Evolutionary conservation across 2,888 invertebrate genomes (phyloP).

Genomic region (Dryobota labecula): DNA sequence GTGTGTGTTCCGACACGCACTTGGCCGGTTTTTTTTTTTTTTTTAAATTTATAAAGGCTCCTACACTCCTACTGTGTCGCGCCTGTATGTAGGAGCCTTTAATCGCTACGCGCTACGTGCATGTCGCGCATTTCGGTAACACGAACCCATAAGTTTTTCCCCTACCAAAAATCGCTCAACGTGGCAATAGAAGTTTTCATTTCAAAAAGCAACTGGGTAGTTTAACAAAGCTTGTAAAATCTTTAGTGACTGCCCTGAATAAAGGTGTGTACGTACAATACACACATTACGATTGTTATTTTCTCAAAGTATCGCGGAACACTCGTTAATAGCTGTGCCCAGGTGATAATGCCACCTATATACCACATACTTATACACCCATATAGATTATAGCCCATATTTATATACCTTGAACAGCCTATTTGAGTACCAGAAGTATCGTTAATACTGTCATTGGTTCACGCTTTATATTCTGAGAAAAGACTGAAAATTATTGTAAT

Average conservation of each 20-base stretch:
- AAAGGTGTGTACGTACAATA: slow-evolving; percentile 42
- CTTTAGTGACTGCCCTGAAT: slow-evolving; percentile 40
- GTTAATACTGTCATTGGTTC: slow-evolving; percentile 5
- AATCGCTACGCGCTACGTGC: no score
- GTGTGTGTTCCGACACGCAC: no score
- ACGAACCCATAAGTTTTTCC: no score
- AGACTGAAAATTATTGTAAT: slow-evolving; percentile 1
- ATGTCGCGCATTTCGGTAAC: no score
- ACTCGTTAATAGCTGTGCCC: slow-evolving; percentile 9
- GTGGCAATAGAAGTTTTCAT: no score
- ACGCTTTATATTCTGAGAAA: not conserved
- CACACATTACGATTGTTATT: slow-evolving; percentile 54
- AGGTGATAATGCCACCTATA: slow-evolving; percentile 30
- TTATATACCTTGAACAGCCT: not conserved
- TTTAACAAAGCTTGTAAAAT: not conserved
- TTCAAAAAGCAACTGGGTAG: no score
- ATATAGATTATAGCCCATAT: slow-evolving; percentile 10
- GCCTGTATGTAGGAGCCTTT: no score
- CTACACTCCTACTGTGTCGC: no score
- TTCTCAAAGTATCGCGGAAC: slow-evolving; percentile 61
- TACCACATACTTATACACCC: slow-evolving; percentile 13
- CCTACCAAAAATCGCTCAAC: no score
- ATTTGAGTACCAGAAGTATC: slow-evolving; percentile 26
- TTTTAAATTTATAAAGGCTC: no score
- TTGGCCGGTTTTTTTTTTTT: no score